phyloP scores from a whole-genome alignment of 2,888 invertebrate species.

The Siphlonurus alternatus region DNA sequence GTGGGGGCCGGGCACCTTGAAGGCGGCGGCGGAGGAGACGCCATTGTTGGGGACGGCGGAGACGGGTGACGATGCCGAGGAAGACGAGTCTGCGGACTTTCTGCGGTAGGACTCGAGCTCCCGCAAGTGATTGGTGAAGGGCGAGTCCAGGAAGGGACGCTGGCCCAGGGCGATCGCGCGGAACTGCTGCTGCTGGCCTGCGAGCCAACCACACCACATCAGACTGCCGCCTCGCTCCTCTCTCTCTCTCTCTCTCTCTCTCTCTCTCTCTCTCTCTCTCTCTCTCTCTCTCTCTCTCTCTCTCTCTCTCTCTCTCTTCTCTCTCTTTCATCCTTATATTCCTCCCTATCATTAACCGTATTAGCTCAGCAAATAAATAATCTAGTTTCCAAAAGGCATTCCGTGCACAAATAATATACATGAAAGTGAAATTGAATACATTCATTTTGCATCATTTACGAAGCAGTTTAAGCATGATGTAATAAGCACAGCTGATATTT shows the following conservation, averaged over 20 bases:
- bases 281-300: not conserved
- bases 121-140: constrained; percentile 45
- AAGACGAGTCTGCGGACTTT: constrained; percentile 21
- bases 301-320: no score
- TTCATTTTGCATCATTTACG: no score
- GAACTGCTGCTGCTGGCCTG: constrained; percentile 44
- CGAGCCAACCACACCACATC: constrained; percentile 9
- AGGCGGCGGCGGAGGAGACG: constrained; percentile 23
- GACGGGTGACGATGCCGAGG: not conserved
- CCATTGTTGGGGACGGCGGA: constrained; percentile 24
- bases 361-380: no score
- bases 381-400: no score
- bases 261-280: not conserved
- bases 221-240: not conserved
- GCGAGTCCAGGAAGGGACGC: constrained; percentile 45
- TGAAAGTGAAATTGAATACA: no score
- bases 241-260: not conserved
- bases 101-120: constrained; percentile 54
- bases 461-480: no score
- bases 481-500: no score
- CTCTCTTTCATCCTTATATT: no score
- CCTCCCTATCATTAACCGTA: no score
- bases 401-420: no score
- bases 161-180: constrained; percentile 56
- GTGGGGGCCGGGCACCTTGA: constrained; percentile 17